A percentile compares a stretch with the other conserved stretches of the same genome.
Conservation (phyloP, 2,797 vertebrate species). For the Notamacropus eugenii region DNA sequence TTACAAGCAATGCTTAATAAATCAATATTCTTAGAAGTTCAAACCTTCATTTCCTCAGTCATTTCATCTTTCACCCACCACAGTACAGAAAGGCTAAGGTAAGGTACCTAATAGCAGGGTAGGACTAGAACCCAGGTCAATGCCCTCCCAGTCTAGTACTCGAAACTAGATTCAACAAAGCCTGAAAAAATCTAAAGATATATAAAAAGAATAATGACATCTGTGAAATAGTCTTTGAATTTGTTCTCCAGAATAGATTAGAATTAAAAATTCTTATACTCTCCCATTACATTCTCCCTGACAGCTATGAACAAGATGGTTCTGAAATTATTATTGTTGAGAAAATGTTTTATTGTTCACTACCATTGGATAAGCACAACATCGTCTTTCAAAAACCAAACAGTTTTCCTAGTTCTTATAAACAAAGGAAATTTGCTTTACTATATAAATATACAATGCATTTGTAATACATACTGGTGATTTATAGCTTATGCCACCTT, state of each 20-base stretch:
- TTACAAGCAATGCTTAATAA: neutral
- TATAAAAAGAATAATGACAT: neutral
- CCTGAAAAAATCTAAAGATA: neutral
- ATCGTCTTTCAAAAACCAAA: slow-evolving; percentile 58
- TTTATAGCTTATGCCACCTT: slow-evolving; percentile 5
- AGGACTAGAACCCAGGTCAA: neutral
- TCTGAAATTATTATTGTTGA: slow-evolving; percentile 17
- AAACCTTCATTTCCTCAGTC: neutral
- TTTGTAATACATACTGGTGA: slow-evolving; percentile 55
- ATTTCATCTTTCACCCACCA: neutral
- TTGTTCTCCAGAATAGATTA: neutral
- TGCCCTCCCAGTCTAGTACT: neutral
- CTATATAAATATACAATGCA: slow-evolving; percentile 2
- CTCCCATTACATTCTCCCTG: neutral
- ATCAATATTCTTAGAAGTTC: neutral
- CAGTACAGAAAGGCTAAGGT: neutral
- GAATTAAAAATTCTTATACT: slow-evolving; percentile 2
- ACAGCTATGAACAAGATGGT: neutral
- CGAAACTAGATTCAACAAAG: slow-evolving; percentile 25
- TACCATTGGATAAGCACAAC: slow-evolving; percentile 29
- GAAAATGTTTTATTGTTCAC: slow-evolving; percentile 10
- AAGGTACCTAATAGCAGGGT: neutral
- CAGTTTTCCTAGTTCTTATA: slow-evolving; percentile 44
- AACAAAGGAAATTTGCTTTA: slow-evolving; percentile 69
- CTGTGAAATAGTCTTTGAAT: neutral